phyloP scores from a whole-genome alignment of 2,888 invertebrate species.

The Mimumesa dahlbomi region DNA sequence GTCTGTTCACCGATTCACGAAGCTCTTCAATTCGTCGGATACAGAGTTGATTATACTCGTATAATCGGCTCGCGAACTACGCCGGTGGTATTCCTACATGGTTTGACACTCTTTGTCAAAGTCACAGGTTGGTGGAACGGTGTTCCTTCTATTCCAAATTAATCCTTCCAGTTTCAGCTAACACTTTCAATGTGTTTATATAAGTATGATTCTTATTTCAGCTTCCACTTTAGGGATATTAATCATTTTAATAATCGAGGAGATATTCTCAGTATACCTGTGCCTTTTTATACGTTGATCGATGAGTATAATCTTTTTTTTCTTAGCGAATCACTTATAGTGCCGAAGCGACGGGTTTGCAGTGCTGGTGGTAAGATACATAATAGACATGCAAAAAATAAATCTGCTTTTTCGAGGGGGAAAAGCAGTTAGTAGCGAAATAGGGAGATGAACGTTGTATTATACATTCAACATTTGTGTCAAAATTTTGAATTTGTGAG shows the following conservation, averaged over 20 bases:
- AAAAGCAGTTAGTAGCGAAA: constrained; percentile 76
- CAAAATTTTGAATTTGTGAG: constrained; percentile 13
- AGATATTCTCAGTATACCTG: constrained; percentile 55
- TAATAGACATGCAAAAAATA: constrained; percentile 62
- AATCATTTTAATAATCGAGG: constrained; percentile 23
- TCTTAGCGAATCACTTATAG: constrained; percentile 50
- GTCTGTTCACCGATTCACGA: constrained; percentile 37
- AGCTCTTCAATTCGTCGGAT: constrained; percentile 20
- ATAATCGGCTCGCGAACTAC: constrained; percentile 45
- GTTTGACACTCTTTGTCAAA: constrained; percentile 70
- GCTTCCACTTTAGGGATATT: constrained; percentile 41
- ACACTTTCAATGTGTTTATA: constrained; percentile 32
- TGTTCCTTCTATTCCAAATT: constrained; percentile 64
- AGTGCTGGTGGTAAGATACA: constrained; percentile 70
- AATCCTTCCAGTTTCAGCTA: constrained; percentile 59
- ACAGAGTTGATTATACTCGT: constrained; percentile 25
- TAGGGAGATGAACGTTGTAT: constrained; percentile 42
- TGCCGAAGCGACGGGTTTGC: constrained; percentile 47
- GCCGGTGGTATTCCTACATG: constrained; percentile 62
- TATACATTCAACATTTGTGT: constrained; percentile 8
- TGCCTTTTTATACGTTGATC: constrained; percentile 61
- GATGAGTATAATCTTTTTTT: constrained; percentile 50
- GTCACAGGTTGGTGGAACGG: constrained; percentile 74
- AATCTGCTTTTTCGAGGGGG: constrained; percentile 80
- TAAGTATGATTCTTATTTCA: constrained; percentile 53